These are phyloP conservation scores for Syritta pipiens DNA, from an alignment of 2,888 invertebrate species.

Conservation along the genomic window DNA sequence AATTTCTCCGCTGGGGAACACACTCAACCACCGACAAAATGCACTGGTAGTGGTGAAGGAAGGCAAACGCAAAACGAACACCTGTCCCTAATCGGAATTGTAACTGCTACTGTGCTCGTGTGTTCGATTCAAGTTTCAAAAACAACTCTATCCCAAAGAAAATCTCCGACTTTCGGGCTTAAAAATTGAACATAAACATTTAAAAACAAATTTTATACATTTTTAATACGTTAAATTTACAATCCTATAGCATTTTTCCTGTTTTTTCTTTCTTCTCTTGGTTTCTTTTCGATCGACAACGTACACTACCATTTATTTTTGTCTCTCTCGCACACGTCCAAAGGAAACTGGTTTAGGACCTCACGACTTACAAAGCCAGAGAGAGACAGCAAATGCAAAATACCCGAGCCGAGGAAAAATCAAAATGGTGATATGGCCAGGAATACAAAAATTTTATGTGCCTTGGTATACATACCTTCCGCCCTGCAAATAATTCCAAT, in stretches of 20 bases:
- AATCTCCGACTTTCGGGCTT: neutral
- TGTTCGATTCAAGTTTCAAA: neutral
- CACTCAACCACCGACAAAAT: conserved; percentile 6
- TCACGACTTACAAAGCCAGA: conserved; percentile 21
- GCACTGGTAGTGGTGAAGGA: conserved; percentile 29
- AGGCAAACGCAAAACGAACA: conserved; percentile 62
- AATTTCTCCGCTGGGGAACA: conserved; percentile 8
- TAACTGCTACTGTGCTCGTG: conserved; percentile 45
- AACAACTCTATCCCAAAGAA: neutral
- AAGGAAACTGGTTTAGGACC: conserved; percentile 69
- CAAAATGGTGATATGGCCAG: conserved; percentile 64
- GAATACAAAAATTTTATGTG: conserved; percentile 27
- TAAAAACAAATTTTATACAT: no score
- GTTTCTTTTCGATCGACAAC: neutral
- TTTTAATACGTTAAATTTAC: no score
- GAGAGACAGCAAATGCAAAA: conserved; percentile 48
- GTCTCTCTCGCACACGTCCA: conserved; percentile 46
- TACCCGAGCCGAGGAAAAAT: conserved; percentile 42
- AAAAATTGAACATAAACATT: neutral
- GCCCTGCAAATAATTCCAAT: conserved; percentile 68
- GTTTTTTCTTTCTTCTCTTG: no score
- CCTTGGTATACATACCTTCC: conserved; percentile 51
- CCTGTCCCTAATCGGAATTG: conserved; percentile 67
- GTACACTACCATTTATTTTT: conserved; percentile 23
- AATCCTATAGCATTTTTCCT: no score